A percentile compares a stretch with the other conserved stretches of the same genome.
phyloP scores from a whole-genome alignment of 2,888 invertebrate species.

The Apodemia duryi region DNA sequence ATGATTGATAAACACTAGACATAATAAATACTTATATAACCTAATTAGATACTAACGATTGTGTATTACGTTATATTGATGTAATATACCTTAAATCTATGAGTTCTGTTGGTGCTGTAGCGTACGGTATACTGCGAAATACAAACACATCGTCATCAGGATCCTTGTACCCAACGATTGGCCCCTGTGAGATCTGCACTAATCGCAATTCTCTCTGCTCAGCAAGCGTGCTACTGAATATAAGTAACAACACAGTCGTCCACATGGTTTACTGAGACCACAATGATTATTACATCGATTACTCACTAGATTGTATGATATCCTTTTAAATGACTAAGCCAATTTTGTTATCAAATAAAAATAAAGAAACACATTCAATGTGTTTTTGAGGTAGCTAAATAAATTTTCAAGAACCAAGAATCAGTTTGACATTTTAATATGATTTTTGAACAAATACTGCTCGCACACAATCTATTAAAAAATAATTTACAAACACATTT shows the following conservation, averaged over 20 bases:
- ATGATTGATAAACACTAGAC: background rate
- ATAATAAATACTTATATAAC: background rate
- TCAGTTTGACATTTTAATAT: too few species aligned
- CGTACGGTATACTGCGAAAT: conserved; percentile 44
- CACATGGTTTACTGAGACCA: background rate
- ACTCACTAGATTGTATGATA: too few species aligned
- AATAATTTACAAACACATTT: too few species aligned
- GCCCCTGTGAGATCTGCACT: conserved; percentile 36
- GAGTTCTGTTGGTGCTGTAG: conserved; percentile 39
- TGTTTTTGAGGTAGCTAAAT: background rate
- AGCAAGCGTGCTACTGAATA: background rate
- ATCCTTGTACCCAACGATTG: conserved; percentile 39
- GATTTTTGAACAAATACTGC: too few species aligned
- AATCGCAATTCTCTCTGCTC: conserved; percentile 23
- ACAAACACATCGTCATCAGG: conserved; percentile 28
- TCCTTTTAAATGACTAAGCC: background rate
- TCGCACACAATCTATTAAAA: too few species aligned
- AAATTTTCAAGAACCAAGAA: too few species aligned
- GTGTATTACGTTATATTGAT: conserved; percentile 7
- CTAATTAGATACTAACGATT: background rate
- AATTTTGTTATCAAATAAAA: background rate
- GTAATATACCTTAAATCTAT: conserved; percentile 40
- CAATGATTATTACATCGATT: background rate
- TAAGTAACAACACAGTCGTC: background rate
- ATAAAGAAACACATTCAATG: background rate